Percentiles rank a stretch among this genome's conserved stretches.
Evolutionary conservation across 2,888 invertebrate species (phyloP).

Genomic region (Meganola albula): DNA sequence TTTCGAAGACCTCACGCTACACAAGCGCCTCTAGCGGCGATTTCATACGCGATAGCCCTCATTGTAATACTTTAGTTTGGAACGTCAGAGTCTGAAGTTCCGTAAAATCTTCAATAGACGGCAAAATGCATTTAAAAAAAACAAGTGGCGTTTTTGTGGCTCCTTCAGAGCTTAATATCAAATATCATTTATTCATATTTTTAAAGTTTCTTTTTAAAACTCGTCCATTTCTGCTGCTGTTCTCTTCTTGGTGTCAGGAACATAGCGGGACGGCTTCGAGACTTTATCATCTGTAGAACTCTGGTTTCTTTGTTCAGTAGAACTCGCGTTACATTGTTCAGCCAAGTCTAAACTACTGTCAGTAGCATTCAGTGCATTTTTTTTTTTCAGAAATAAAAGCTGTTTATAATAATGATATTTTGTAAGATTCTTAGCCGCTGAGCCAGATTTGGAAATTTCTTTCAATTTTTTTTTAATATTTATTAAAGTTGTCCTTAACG

Average conservation of each 20-base stretch:
- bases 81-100: slow-evolving; percentile 21
- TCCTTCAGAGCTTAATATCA: slow-evolving; percentile 22
- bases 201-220: slow-evolving; percentile 18
- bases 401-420: slow-evolving; percentile 21
- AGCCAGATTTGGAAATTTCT: slow-evolving; percentile 20
- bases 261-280: slow-evolving; percentile 14
- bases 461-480: slow-evolving; percentile 20
- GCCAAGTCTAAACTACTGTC: slow-evolving; percentile 19
- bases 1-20: too few relatives aligned
- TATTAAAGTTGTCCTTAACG: slow-evolving; percentile 15
- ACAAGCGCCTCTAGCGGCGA: too few relatives aligned
- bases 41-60: too few relatives aligned
- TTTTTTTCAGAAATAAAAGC: slow-evolving; percentile 14
- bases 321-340: slow-evolving; percentile 7
- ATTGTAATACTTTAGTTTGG: slow-evolving; percentile 26
- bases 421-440: slow-evolving; percentile 16
- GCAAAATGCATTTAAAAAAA: slow-evolving; percentile 24
- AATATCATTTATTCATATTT: too few relatives aligned
- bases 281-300: slow-evolving; percentile 18
- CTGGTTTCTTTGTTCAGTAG: slow-evolving; percentile 7
- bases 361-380: slow-evolving; percentile 21
- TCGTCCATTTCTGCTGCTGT: slow-evolving; percentile 22
- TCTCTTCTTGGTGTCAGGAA: slow-evolving; percentile 19
- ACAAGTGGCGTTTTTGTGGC: slow-evolving; percentile 20
- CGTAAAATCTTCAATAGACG: slow-evolving; percentile 19